Base-by-base conservation (phyloP, 2,797 vertebrate genomes). In the Hyperoplus lanceolatus region DNA sequence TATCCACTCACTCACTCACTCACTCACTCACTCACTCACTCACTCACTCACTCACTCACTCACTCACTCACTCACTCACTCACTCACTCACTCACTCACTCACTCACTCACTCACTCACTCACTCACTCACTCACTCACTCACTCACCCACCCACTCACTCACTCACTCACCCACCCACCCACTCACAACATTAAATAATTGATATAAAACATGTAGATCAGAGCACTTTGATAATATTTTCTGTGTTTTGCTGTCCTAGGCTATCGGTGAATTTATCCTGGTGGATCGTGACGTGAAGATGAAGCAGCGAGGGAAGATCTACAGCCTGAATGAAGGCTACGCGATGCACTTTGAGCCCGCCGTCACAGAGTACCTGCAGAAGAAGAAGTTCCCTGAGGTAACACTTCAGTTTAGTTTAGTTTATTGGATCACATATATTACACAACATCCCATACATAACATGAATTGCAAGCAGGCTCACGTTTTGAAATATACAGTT, bases 261-360 rank as follows among this genome's bases (percentile, higher is more conserved):
- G 96, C 97, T 1, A 96, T 99, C 3, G 98, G 98, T 38, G 98
- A 99, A 87, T 99, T 99, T 82, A 98, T 99, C 91, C 92, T 99
- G 93, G 96, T 97, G 4, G 95, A 99, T 16, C 96, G 62, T 45
- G 94, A 98, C 59, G 96, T 99, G 80, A 97, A 90, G 91, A 98
- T 99, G 80, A 98, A 98, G 84, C 97, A 97, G 89, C 96, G 94
- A 70, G 98, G 98, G 7, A 98, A 95, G 54, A 98, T 98, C 86
- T 99, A 96, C 95, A 99, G 98, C 91, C 80, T 98, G 45, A 99
- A 99, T n/a, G 98, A 99, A 82, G 98, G 98, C 49, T 98, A 99
- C 5, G 94, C 97, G 41, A 96, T 92, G 71, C 92, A 97, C 82
- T 99, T 99, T 46, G 96, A 98, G 51, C 95, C 97, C 3, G 96